phyloP scores from a whole-genome alignment of 2,888 invertebrate species.

The Tenthredo mesomela region DNA sequence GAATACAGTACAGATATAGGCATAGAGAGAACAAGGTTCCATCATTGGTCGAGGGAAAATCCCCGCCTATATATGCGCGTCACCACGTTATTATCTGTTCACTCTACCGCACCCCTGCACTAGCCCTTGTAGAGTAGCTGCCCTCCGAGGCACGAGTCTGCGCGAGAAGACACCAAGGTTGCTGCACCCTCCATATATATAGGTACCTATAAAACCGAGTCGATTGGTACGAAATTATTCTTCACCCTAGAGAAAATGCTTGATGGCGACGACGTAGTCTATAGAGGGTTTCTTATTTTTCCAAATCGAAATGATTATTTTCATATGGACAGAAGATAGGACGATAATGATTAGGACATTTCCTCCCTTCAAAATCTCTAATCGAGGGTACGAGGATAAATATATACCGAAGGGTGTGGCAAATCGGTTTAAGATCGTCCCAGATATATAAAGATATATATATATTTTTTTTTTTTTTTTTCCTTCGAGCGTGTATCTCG shows the following conservation, averaged over 20 bases:
- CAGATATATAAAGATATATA: background rate
- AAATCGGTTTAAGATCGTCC: conserved; percentile 18
- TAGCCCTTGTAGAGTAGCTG: background rate
- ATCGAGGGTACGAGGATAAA: background rate
- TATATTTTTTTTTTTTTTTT: no score
- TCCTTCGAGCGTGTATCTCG: background rate
- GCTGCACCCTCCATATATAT: conserved; percentile 1
- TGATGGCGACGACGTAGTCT: background rate
- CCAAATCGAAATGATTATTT: background rate
- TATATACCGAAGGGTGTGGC: conserved; percentile 27
- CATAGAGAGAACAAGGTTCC: background rate
- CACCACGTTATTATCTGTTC: conserved; percentile 17
- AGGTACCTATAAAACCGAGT: background rate
- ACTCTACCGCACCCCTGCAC: conserved; percentile 4
- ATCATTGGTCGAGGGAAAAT: conserved; percentile 43
- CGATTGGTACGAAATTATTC: background rate
- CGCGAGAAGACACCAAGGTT: background rate
- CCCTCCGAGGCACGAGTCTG: conserved; percentile 21
- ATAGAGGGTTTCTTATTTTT: background rate
- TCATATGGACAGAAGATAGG: background rate
- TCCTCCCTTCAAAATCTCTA: background rate
- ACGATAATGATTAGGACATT: background rate
- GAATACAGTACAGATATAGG: conserved; percentile 12
- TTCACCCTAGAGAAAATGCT: background rate
- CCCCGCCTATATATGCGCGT: conserved; percentile 47